phyloP scores from a whole-genome alignment of 2,113 vertebrate genomes.

The Engystomops pustulosus region DNA sequence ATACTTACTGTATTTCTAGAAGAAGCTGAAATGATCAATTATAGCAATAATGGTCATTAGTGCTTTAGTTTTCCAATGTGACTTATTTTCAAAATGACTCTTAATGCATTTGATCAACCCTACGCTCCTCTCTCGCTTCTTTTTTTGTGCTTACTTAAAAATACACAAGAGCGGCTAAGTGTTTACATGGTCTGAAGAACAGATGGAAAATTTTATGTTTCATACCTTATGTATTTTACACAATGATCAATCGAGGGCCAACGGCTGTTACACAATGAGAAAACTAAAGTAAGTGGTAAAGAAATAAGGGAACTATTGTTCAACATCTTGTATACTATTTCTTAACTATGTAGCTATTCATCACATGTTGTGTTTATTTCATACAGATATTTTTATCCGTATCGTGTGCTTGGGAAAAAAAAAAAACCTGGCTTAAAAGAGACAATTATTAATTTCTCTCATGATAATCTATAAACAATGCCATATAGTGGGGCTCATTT shows the following conservation, averaged over 20 bases:
- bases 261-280: not conserved
- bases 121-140: too few relatives aligned
- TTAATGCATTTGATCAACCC: constrained; percentile 18
- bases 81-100: constrained; percentile 29
- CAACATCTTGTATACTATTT: not conserved
- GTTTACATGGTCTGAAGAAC: not conserved
- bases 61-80: constrained; percentile 28
- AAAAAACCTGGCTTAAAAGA: too few relatives aligned
- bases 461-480: too few relatives aligned
- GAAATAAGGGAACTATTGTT: not conserved
- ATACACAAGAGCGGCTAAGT: not conserved
- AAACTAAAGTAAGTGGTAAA: not conserved
- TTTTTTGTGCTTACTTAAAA: not conserved
- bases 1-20: constrained; percentile 1
- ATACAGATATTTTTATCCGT: too few relatives aligned
- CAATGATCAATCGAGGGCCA: not conserved
- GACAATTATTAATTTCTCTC: too few relatives aligned
- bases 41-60: constrained; percentile 22
- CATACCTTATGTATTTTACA: not conserved
- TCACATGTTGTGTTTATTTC: too few relatives aligned
- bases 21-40: constrained; percentile 27
- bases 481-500: too few relatives aligned
- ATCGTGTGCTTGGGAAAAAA: too few relatives aligned
- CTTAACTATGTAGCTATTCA: too few relatives aligned
- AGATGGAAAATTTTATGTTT: not conserved